A percentile compares a stretch with the other conserved stretches of the same genome.
These are phyloP conservation scores for Mesocentrotus franciscanus DNA, from an alignment of 53 echinoderm and acorn worm species.

Conservation along the genomic window DNA sequence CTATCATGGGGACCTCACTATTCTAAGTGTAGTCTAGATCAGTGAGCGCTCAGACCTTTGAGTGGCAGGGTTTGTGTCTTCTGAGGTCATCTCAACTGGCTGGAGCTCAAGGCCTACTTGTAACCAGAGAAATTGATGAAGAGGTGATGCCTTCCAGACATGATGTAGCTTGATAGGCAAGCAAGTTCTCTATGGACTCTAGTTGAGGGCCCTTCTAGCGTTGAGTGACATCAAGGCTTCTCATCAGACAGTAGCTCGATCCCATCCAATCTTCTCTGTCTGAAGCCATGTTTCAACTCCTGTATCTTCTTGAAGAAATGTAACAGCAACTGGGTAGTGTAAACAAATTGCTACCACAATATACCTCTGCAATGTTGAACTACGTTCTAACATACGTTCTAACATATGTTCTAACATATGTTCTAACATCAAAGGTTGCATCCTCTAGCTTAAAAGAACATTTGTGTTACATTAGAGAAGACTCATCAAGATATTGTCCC, in stretches of 20 bases:
- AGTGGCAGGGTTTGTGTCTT: not conserved
- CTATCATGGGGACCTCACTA: too few relatives aligned
- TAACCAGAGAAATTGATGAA: conserved; percentile 34
- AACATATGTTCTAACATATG: too few relatives aligned
- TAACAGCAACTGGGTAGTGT: not conserved
- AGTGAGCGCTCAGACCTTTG: not conserved
- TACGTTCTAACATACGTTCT: too few relatives aligned
- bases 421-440: too few relatives aligned
- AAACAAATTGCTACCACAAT: not conserved
- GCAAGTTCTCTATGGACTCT: not conserved
- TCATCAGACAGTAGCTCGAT: not conserved
- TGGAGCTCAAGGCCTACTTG: conserved; percentile 26
- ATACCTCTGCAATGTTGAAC: not conserved
- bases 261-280: not conserved
- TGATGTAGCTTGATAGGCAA: conserved; percentile 44
- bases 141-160: conserved; percentile 20
- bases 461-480: too few relatives aligned
- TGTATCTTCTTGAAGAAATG: not conserved
- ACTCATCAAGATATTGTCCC: too few relatives aligned
- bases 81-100: not conserved
- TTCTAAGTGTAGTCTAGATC: not conserved
- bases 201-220: conserved; percentile 5
- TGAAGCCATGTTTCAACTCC: not conserved
- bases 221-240: conserved; percentile 21
- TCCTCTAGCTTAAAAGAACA: too few relatives aligned